Evolutionary conservation across 2,797 vertebrate species (phyloP).

Genomic region (Acomys russatus): DNA sequence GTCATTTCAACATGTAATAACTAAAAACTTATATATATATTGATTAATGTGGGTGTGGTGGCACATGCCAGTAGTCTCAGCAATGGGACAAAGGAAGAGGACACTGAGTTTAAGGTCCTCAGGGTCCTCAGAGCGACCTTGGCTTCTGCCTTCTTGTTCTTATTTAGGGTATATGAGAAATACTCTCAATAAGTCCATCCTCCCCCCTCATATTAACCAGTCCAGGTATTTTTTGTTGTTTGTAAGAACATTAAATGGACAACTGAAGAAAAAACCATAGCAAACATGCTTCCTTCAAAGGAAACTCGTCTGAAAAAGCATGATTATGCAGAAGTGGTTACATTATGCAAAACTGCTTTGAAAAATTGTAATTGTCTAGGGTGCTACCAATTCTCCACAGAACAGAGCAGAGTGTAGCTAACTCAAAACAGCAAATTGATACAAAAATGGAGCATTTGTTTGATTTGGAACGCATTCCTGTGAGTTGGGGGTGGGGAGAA

Average conservation of each 20-base stretch:
- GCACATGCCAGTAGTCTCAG: not conserved
- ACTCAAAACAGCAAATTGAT: conserved; percentile 72
- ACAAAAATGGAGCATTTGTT: conserved; percentile 69
- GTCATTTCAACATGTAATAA: conserved; percentile 19
- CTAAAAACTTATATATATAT: not conserved
- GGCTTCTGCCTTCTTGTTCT: conserved; percentile 23
- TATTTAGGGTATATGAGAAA: conserved; percentile 33
- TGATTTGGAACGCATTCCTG: conserved; percentile 70
- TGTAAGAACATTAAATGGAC: conserved; percentile 37
- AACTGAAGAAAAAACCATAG: conserved; percentile 34
- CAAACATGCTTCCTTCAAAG: conserved; percentile 60
- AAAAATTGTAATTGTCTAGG: conserved; percentile 61
- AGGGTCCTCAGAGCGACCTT: conserved; percentile 32
- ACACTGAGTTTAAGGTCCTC: not conserved
- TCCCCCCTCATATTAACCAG: not conserved
- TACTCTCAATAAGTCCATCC: conserved; percentile 17
- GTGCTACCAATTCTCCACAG: conserved; percentile 43
- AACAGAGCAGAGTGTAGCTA: conserved; percentile 56
- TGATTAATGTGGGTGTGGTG: not conserved
- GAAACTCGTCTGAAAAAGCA: not conserved
- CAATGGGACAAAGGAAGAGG: not conserved
- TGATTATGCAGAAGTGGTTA: conserved; percentile 45
- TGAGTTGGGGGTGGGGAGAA: conserved; percentile 38
- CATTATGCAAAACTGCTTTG: conserved; percentile 66
- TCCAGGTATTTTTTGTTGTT: conserved; percentile 53